Evolutionary conservation across 2,888 invertebrate genomes (phyloP).

Genomic region (Sipha maydis): DNA sequence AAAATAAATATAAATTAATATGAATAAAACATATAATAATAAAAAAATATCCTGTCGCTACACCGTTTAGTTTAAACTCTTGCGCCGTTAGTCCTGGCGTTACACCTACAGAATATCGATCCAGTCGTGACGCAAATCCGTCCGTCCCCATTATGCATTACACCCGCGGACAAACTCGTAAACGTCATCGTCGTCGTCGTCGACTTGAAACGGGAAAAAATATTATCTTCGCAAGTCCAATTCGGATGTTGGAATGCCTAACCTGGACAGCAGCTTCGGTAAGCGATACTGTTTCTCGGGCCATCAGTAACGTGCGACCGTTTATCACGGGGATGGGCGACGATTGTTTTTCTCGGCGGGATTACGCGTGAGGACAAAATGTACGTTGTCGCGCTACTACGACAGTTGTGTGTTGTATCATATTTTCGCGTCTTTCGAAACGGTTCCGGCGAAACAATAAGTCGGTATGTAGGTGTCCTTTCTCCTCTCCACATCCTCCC

Average conservation of each 20-base stretch:
- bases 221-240: background rate
- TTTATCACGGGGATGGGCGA: slow-evolving; percentile 3
- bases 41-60: no score
- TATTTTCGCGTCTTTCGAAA: background rate
- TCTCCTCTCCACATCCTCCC: no score
- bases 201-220: background rate
- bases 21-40: no score
- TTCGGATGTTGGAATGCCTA: background rate
- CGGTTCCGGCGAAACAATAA: background rate
- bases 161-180: no score
- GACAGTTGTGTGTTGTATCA: background rate
- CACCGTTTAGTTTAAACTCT: no score
- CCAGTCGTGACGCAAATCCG: background rate
- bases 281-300: background rate
- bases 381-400: background rate
- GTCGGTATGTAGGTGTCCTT: no score
- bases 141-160: background rate
- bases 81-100: no score
- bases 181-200: no score
- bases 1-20: no score
- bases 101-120: background rate
- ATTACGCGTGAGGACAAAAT: background rate
- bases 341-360: background rate
- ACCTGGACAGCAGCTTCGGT: background rate
- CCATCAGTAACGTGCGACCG: background rate